A percentile compares a stretch with the other conserved stretches of the same genome.
Conservation (phyloP, 2,113 vertebrate species). For the Psammodynastes pulverulentus region DNA sequence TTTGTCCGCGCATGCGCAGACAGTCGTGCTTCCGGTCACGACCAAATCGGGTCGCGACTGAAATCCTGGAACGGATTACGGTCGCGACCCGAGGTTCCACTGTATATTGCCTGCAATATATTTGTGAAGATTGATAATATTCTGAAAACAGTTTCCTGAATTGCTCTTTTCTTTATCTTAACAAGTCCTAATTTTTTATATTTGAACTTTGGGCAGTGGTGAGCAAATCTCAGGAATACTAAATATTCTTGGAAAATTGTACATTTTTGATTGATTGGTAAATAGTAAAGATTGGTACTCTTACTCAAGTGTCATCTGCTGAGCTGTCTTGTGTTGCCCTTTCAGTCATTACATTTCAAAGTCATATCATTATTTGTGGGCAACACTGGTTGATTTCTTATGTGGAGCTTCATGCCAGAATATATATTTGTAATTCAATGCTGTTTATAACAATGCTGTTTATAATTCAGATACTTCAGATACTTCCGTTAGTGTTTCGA, state of each 20-base stretch:
- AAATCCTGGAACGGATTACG: too few species aligned
- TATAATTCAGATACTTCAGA: background rate
- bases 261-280: constrained; percentile 62
- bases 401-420: background rate
- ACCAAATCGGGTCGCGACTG: too few species aligned
- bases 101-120: background rate
- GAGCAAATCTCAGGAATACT: constrained; percentile 64
- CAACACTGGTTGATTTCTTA: constrained; percentile 33
- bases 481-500: background rate
- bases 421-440: background rate
- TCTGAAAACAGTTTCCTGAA: background rate
- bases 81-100: too few species aligned
- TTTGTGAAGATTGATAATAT: background rate
- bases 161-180: constrained; percentile 33
- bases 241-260: constrained; percentile 52
- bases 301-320: constrained; percentile 62
- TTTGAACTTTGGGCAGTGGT: constrained; percentile 53
- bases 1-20: too few species aligned
- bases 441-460: background rate
- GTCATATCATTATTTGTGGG: constrained; percentile 56
- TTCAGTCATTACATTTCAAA: constrained; percentile 55
- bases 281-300: constrained; percentile 59
- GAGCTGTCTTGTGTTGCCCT: constrained; percentile 48
- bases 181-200: constrained; percentile 41
- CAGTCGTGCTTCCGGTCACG: too few species aligned